A percentile compares a stretch with the other conserved stretches of the same genome.
Conservation (phyloP, 2,113 vertebrate species). For the Macrotus californicus region DNA sequence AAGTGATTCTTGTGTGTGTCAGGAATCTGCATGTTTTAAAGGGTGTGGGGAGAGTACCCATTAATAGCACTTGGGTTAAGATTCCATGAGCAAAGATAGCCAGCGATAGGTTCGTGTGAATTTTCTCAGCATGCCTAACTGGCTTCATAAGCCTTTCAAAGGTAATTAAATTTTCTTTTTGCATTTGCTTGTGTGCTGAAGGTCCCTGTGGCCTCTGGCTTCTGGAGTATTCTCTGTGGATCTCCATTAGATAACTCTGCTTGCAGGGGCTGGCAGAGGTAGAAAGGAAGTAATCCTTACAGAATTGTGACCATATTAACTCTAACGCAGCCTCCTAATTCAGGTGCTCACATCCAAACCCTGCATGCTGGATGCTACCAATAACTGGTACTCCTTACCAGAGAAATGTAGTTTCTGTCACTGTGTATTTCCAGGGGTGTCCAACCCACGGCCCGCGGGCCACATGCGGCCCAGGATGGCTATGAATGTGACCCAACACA, state of each 20-base stretch:
- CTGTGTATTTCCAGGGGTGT: background rate
- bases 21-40: background rate
- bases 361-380: background rate
- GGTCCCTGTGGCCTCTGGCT: background rate
- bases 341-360: background rate
- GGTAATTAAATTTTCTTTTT: constrained; percentile 20
- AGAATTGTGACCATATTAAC: background rate
- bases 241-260: background rate
- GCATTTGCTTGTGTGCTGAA: background rate
- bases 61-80: background rate
- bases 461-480: no score
- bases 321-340: background rate
- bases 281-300: background rate
- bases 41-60: background rate
- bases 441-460: no score
- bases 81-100: background rate
- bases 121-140: background rate
- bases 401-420: background rate
- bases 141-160: background rate
- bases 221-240: background rate
- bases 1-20: rapidly evolving
- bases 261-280: background rate
- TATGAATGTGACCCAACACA: no score
- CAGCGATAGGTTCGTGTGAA: background rate
- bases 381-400: background rate